Evolutionary conservation across 1,140 invertebrate species (phyloP), one percentile per base, ranked within the genome.

Genomic region (Antheraea pernyi): DNA sequence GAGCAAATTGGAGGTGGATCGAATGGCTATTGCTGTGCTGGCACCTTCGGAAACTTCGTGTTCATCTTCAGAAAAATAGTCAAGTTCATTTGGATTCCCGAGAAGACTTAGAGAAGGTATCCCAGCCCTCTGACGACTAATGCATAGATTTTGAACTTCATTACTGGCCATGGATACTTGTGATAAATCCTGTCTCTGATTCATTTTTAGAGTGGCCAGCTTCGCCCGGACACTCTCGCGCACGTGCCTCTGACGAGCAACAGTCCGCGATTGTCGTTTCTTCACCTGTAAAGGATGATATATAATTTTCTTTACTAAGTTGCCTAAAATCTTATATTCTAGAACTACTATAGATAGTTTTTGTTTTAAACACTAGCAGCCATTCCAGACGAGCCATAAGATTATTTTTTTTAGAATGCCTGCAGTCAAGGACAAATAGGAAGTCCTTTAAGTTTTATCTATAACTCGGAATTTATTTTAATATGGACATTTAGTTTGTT

Each of bases 21-120:
- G 62, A 11, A 90, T 77, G 9, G 93, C 88, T 65, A 92, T 86
- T 60, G 92, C 86, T 68, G 84, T 77, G 82, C 86, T 75, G 59
- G 83, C 84, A 60, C 75, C 78, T 48, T 83, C 83, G 0, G 82
- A 86, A 18, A 75, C 75, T 39, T 81, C 85, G 30, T 72, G 67
- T 65, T 93, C 92, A 42, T 92, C 93, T 19, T 92, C 93, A 7
- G 93, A 93, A 78, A 95, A 95, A 77, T 95, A 95, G 66, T 95
- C 95, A n/a, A 96, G 83, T 66, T 94, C 92, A 81, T 95, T 92
- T 22, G 89, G 86, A 73, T 92, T 85, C 0, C 95, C 96, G 77
- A 96, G 94, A 13, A 96, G 78, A 82, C 93, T 91, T 53, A 91
- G 78, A 2, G 84, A 46, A 7, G 83, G 79, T 19, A 84, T 74